Percentiles rank a stretch among this genome's conserved stretches.
Evolutionary conservation across 2,888 invertebrate genomes (phyloP).

Genomic region (Gasteruption jaculator): DNA sequence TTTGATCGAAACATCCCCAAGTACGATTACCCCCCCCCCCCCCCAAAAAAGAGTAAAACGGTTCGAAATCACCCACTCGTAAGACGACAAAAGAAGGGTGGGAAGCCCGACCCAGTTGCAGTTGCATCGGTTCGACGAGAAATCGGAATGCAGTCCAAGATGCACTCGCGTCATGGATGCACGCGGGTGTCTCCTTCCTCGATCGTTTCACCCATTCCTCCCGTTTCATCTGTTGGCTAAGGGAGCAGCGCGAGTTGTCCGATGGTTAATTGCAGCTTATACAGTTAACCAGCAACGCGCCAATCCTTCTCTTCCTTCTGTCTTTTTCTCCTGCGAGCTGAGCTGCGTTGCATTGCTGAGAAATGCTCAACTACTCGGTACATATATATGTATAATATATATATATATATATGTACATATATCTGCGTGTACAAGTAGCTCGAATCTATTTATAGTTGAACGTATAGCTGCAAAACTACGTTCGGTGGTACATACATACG

Average conservation of each 20-base stretch:
- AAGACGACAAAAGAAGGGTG: too few species aligned
- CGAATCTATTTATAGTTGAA: constrained; percentile 44
- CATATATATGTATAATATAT: too few species aligned
- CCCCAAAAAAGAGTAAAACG: too few species aligned
- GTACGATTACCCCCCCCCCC: too few species aligned
- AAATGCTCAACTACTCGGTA: too few species aligned
- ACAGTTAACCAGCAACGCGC: constrained; percentile 35
- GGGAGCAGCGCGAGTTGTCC: constrained; percentile 35
- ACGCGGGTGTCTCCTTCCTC: constrained; percentile 25
- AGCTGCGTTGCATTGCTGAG: too few species aligned
- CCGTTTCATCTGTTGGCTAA: constrained; percentile 38
- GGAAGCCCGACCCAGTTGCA: too few species aligned
- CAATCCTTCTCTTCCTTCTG: constrained; percentile 10
- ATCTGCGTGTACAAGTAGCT: constrained; percentile 40
- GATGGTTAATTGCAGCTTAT: constrained; percentile 44
- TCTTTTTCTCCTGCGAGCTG: constrained; percentile 10
- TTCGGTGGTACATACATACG: constrained; percentile 15
- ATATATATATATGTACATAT: constrained; percentile 6
- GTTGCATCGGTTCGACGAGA: background rate
- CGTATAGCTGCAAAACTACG: constrained; percentile 20
- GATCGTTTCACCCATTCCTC: constrained; percentile 20
- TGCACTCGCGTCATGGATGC: constrained; percentile 29
- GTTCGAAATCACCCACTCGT: too few species aligned
- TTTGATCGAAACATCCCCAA: too few species aligned
- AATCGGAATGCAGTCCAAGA: constrained; percentile 28